Evolutionary conservation across 1,140 invertebrate genomes (phyloP).

Genomic region (Neuroterus valhalla): DNA sequence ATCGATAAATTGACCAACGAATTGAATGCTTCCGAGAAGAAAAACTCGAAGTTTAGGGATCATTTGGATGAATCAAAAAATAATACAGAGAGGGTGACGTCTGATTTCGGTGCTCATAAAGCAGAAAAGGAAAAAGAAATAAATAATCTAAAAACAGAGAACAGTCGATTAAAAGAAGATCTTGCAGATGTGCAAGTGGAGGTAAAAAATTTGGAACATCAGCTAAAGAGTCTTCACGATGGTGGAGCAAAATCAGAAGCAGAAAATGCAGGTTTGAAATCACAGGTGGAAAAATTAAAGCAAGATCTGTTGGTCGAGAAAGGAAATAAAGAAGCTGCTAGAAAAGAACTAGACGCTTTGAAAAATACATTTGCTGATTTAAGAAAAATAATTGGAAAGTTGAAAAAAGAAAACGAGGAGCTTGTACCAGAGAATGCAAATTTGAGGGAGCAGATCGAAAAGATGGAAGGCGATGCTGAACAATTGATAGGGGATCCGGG

Average conservation of each 20-base stretch:
- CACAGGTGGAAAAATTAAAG: constrained; percentile 36
- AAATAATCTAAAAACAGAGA: not conserved
- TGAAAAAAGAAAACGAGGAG: not conserved
- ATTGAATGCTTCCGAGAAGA: not conserved
- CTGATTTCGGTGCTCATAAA: not conserved
- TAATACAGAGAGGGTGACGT: not conserved
- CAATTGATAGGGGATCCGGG: not conserved
- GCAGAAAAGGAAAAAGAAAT: not conserved
- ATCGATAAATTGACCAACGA: not conserved
- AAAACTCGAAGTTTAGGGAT: not conserved
- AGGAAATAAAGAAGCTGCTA: constrained; percentile 26
- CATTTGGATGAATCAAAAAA: not conserved
- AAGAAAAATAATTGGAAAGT: constrained; percentile 7
- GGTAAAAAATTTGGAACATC: constrained; percentile 26
- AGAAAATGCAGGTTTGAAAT: not conserved
- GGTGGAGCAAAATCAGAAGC: constrained; percentile 9
- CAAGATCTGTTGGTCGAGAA: constrained; percentile 35
- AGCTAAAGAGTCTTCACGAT: not conserved
- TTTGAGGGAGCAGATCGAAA: not conserved
- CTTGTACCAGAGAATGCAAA: not conserved
- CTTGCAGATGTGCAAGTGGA: not conserved
- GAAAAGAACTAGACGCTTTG: constrained; percentile 39
- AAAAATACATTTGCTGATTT: constrained; percentile 38
- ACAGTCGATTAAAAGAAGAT: not conserved
- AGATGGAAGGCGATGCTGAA: not conserved